Evolutionary conservation across 1,140 invertebrate species (phyloP).

Genomic region (Macrostomum lignano): DNA sequence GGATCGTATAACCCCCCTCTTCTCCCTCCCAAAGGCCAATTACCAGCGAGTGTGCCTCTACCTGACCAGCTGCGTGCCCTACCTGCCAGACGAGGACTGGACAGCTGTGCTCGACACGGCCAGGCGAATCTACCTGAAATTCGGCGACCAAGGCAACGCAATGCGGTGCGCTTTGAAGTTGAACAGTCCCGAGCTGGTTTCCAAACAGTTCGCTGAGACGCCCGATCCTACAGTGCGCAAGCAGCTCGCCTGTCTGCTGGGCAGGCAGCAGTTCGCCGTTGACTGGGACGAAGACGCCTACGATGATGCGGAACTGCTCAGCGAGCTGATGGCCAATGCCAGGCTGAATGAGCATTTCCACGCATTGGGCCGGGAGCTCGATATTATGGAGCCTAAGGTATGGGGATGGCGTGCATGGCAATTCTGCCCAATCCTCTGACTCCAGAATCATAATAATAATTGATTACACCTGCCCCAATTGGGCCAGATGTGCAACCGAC

Average conservation of each 20-base stretch:
- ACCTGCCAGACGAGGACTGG: constrained; percentile 89
- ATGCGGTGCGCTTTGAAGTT: constrained; percentile 73
- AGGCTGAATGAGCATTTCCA: constrained; percentile 83
- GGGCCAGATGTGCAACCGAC: too few species aligned
- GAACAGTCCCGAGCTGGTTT: constrained; percentile 52
- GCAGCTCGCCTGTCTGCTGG: constrained; percentile 85
- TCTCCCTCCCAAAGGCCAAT: constrained; percentile 38
- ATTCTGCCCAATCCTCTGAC: too few species aligned
- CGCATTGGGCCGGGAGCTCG: constrained; percentile 74
- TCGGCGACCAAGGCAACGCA: constrained; percentile 70
- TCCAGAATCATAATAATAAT: too few species aligned
- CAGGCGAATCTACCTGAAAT: constrained; percentile 59
- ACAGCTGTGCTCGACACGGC: constrained; percentile 55
- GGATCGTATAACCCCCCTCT: too few species aligned
- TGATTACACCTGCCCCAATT: too few species aligned
- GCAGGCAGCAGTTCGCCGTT: constrained; percentile 56
- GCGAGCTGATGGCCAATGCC: constrained; percentile 81
- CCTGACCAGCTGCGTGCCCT: constrained; percentile 75
- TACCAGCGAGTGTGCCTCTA: constrained; percentile 81
- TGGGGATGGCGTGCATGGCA: too few species aligned
- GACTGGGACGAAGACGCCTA: constrained; percentile 37
- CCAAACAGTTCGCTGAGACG: constrained; percentile 27
- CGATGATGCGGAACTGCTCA: constrained; percentile 42
- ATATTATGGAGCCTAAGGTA: constrained; percentile 98
- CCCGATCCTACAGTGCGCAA: constrained; percentile 47